Evolutionary conservation across 2,113 vertebrate genomes (phyloP).

Genomic region (Philantomba maxwellii): DNA sequence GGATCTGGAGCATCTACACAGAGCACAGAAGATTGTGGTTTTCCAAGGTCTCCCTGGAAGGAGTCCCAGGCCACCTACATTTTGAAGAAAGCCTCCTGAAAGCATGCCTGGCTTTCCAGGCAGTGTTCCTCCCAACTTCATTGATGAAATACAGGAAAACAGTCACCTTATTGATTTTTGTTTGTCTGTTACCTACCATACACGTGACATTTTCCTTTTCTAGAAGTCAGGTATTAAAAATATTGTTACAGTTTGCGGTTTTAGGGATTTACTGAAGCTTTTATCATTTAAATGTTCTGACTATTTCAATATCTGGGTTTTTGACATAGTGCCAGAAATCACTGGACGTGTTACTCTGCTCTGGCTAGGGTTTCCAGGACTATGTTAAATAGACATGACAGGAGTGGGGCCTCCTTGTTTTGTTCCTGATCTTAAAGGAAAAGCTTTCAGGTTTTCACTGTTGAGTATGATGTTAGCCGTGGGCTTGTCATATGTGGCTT

Average conservation of each 20-base stretch:
- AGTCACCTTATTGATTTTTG: not conserved
- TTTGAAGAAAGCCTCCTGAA: not conserved
- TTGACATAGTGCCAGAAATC: conserved; percentile 66
- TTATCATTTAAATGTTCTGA: conserved; percentile 32
- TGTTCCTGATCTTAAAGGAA: not conserved
- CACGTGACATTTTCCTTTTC: not conserved
- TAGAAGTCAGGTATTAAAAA: conserved; percentile 9
- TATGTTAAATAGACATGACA: not conserved
- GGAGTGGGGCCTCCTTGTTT: not conserved
- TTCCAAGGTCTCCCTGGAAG: not conserved
- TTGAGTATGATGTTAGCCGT: not conserved
- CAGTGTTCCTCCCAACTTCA: not conserved
- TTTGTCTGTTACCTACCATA: not conserved
- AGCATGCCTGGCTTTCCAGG: not conserved
- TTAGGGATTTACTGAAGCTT: conserved; percentile 13
- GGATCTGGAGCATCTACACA: not conserved
- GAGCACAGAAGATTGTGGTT: not conserved
- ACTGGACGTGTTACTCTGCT: conserved; percentile 47
- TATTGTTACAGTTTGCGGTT: not conserved
- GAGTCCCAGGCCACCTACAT: not conserved
- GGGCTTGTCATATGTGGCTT: not conserved
- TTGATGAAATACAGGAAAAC: not conserved
- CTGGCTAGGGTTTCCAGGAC: not conserved
- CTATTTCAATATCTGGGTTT: conserved; percentile 71
- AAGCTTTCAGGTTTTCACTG: not conserved